Conservation (phyloP, 2,888 invertebrate species). For the Leptothorax acervorum region DNA sequence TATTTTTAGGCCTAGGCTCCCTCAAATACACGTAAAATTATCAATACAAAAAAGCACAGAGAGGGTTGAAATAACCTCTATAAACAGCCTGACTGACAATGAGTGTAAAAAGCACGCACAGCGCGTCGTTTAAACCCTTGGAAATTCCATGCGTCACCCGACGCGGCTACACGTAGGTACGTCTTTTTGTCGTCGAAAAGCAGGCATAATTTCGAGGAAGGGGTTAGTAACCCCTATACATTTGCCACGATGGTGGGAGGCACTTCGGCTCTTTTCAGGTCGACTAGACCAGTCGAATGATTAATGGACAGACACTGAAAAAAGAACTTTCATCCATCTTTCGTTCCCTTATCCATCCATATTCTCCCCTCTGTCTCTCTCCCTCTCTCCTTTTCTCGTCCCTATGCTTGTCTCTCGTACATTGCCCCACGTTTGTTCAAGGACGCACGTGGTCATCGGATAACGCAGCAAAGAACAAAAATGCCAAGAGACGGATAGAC, state of each 20-base stretch:
- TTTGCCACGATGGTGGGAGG: constrained; percentile 41
- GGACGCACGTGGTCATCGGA: constrained; percentile 8
- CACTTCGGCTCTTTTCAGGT: constrained; percentile 56
- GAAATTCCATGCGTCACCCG: constrained; percentile 54
- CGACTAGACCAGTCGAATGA: constrained; percentile 63
- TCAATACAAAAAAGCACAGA: neutral
- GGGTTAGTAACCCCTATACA: constrained; percentile 51
- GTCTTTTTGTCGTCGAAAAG: constrained; percentile 48
- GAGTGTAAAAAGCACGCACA: constrained; percentile 12
- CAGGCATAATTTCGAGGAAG: constrained; percentile 16
- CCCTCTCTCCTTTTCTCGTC: neutral
- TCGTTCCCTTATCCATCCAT: constrained; percentile 49
- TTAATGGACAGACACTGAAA: constrained; percentile 63
- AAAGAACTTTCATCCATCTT: constrained; percentile 62
- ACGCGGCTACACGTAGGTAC: neutral
- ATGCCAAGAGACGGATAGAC: constrained; percentile 21
- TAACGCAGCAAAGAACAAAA: constrained; percentile 19
- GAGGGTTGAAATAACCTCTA: neutral
- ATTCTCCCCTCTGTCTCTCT: constrained; percentile 12
- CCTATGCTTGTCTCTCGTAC: neutral
- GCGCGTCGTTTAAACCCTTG: constrained; percentile 38
- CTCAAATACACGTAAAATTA: neutral
- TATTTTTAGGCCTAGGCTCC: neutral
- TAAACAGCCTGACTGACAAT: neutral
- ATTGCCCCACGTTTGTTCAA: neutral